phyloP scores from a whole-genome alignment of 2,797 vertebrate species.

The Buceros bicornis region DNA sequence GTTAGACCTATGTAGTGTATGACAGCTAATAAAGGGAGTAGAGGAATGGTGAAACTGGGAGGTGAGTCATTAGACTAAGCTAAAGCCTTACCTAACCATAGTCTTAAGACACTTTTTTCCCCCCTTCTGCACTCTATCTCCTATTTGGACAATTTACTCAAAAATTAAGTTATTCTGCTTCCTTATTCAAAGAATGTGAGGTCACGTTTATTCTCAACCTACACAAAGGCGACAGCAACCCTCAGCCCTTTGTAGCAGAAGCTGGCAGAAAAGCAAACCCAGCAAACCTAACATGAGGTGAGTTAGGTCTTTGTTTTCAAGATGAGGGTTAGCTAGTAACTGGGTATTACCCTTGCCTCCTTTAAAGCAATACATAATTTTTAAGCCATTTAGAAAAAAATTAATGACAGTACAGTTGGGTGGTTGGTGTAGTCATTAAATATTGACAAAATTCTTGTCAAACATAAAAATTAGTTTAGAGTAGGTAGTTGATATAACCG shows the following conservation, averaged over 20 bases:
- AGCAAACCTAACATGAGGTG: neutral
- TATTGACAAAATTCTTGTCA: neutral
- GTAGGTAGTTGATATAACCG: rapidly evolving
- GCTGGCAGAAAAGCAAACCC: neutral
- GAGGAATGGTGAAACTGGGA: neutral
- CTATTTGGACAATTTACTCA: neutral
- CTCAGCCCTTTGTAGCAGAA: neutral
- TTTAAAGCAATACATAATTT: neutral
- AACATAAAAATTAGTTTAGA: neutral
- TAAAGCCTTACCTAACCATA: neutral
- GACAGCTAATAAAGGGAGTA: neutral
- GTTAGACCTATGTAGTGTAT: neutral
- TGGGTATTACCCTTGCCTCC: neutral
- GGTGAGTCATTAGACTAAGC: neutral
- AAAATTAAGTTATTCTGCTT: neutral
- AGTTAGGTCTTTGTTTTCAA: neutral
- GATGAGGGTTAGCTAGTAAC: neutral
- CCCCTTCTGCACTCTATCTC: neutral
- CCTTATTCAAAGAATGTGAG: neutral
- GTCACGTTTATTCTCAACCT: neutral
- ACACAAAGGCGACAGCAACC: neutral
- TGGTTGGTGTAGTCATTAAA: neutral
- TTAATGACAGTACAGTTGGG: neutral
- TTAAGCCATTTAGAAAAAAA: neutral
- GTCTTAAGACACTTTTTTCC: neutral